Conservation (phyloP, 2,888 invertebrate species). For the Eilema sororculum region DNA sequence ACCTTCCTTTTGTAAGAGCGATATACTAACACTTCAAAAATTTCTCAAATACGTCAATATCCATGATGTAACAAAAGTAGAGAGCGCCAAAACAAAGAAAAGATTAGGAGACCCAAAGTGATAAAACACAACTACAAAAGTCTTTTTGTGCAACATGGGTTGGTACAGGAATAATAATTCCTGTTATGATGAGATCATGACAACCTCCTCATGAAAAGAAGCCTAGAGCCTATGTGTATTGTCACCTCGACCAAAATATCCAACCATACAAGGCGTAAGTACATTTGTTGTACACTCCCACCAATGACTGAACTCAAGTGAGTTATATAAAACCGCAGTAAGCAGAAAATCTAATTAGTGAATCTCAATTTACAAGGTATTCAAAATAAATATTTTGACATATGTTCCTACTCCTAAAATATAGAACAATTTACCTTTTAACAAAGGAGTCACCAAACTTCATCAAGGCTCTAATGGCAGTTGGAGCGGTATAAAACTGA, state of each 20-base stretch:
- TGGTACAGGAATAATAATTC: no score
- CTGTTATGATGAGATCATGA: background rate
- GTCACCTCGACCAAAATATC: no score
- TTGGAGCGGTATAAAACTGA: conserved; percentile 99
- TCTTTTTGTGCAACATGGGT: no score
- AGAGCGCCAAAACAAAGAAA: background rate
- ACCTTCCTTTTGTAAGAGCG: background rate
- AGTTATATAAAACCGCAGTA: no score
- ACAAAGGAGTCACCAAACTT: conserved; percentile 96
- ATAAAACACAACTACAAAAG: no score
- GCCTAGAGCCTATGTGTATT: no score
- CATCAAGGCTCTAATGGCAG: conserved; percentile 98
- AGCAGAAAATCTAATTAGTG: background rate
- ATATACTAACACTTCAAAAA: background rate
- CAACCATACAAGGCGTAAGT: no score
- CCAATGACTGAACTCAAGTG: no score
- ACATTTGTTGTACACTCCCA: no score
- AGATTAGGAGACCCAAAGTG: no score
- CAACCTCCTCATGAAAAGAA: background rate
- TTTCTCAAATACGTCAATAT: background rate
- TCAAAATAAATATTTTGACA: background rate
- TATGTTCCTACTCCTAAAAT: background rate
- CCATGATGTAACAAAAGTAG: background rate
- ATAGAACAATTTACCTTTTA: conserved; percentile 82
- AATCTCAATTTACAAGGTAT: background rate